phyloP scores from a whole-genome alignment of 1,140 invertebrate genomes.

The Drosophila ohnishii region DNA sequence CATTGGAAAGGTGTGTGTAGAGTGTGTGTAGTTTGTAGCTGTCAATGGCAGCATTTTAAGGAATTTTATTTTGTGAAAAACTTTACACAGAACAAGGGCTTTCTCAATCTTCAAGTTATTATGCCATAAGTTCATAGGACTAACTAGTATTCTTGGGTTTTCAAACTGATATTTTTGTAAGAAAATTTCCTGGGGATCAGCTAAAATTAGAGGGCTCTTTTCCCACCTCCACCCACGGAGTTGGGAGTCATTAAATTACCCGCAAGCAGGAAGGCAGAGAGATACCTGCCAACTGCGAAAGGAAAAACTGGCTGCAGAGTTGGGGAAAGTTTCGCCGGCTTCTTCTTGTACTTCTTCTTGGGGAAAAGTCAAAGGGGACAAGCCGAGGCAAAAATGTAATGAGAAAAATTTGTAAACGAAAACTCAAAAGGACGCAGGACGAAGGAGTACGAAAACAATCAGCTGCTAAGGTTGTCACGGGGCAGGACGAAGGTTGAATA shows the following conservation, averaged over 20 bases:
- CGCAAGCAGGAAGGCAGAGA: constrained; percentile 14
- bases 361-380: constrained; percentile 49
- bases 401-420: constrained; percentile 64
- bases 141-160: not conserved
- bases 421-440: constrained; percentile 11
- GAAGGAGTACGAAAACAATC: constrained; percentile 49
- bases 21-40: not conserved
- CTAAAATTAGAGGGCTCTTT: not conserved
- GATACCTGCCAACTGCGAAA: constrained; percentile 26
- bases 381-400: constrained; percentile 64
- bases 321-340: constrained; percentile 37
- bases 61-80: not conserved
- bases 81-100: not conserved
- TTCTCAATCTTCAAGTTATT: not conserved
- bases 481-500: constrained; percentile 23
- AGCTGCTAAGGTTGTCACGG: constrained; percentile 22
- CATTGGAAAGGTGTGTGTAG: not conserved
- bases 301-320: constrained; percentile 6
- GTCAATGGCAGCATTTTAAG: constrained; percentile 2
- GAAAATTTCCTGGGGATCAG: not conserved
- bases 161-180: not conserved
- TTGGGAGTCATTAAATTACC: constrained; percentile 76
- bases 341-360: constrained; percentile 3
- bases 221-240: not conserved
- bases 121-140: not conserved